These are phyloP conservation scores for Onthophagus taurus DNA, from an alignment of 1,140 invertebrate genomes.

Conservation along the genomic window DNA sequence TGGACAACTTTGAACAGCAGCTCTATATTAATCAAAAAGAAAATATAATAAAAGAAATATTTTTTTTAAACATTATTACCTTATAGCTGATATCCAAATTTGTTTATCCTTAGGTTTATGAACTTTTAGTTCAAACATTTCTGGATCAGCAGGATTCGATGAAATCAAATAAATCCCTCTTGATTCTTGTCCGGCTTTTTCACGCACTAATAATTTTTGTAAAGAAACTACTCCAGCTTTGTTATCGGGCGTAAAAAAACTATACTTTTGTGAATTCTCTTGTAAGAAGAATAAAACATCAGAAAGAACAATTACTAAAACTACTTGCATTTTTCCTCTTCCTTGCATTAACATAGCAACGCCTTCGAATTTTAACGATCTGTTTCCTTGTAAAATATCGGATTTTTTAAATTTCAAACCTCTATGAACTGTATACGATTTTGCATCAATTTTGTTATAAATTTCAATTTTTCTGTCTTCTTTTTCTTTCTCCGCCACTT, in stretches of 20 bases:
- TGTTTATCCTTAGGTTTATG: conserved; percentile 80
- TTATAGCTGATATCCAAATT: conserved; percentile 77
- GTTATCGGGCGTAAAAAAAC: conserved; percentile 79
- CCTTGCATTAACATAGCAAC: conserved; percentile 76
- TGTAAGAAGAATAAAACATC: conserved; percentile 86
- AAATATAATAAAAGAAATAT: conserved; percentile 9
- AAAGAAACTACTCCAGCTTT: conserved; percentile 85
- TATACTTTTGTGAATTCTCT: conserved; percentile 76
- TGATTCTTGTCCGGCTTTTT: conserved; percentile 84
- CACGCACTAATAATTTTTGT: conserved; percentile 81
- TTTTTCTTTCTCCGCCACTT: conserved; percentile 85
- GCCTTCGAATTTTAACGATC: conserved; percentile 80
- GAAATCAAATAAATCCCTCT: conserved; percentile 83
- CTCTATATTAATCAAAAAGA: conserved; percentile 33
- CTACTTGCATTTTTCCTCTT: conserved; percentile 69
- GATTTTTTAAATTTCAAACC: conserved; percentile 88
- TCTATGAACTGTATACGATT: conserved; percentile 76
- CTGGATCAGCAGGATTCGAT: conserved; percentile 75
- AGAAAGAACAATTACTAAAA: conserved; percentile 80
- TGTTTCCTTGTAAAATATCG: conserved; percentile 74
- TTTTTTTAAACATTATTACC: conserved; percentile 37
- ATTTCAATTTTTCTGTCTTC: conserved; percentile 85
- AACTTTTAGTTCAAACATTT: conserved; percentile 93
- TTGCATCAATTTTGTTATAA: conserved; percentile 85
- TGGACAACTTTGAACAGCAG: conserved; percentile 61